Evolutionary conservation across 2,888 invertebrate genomes (phyloP).

Genomic region (Protophormia terraenovae): DNA sequence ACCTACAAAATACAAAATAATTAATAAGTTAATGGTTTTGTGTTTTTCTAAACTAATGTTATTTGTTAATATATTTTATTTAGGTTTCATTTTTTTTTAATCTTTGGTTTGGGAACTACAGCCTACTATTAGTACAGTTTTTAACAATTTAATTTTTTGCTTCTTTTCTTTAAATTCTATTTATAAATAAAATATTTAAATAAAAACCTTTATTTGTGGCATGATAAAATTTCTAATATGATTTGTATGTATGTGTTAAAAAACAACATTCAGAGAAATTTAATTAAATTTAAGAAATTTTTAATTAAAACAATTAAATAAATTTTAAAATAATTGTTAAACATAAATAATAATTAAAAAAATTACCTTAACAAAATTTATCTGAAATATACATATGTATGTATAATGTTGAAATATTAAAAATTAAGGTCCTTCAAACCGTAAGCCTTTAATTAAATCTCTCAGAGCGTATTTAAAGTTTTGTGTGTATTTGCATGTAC

Average conservation of each 20-base stretch:
- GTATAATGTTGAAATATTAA: neutral
- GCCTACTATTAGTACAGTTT: conserved; percentile 64
- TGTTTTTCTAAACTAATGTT: conserved; percentile 57
- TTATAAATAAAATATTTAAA: conserved; percentile 19
- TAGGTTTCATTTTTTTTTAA: conserved; percentile 41
- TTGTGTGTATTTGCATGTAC: neutral
- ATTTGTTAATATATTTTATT: conserved; percentile 36
- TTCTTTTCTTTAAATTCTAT: neutral
- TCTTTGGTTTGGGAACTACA: conserved; percentile 69
- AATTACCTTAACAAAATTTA: neutral
- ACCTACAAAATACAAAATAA: conserved; percentile 59
- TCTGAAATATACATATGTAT: neutral
- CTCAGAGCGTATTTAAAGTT: neutral
- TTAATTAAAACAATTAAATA: neutral
- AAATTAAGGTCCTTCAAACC: neutral
- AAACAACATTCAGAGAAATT: conserved; percentile 6
- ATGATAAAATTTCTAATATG: conserved; percentile 8
- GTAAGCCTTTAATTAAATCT: neutral
- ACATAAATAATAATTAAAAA: no score
- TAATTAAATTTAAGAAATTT: neutral
- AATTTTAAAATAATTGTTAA: neutral
- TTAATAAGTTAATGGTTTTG: conserved; percentile 9
- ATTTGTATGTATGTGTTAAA: neutral
- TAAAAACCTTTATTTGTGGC: neutral
- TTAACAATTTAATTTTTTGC: conserved; percentile 38